Percentiles rank a stretch among this genome's conserved stretches.
phyloP scores from a whole-genome alignment of 1,140 invertebrate genomes.

The Zaprionus ornatus region DNA sequence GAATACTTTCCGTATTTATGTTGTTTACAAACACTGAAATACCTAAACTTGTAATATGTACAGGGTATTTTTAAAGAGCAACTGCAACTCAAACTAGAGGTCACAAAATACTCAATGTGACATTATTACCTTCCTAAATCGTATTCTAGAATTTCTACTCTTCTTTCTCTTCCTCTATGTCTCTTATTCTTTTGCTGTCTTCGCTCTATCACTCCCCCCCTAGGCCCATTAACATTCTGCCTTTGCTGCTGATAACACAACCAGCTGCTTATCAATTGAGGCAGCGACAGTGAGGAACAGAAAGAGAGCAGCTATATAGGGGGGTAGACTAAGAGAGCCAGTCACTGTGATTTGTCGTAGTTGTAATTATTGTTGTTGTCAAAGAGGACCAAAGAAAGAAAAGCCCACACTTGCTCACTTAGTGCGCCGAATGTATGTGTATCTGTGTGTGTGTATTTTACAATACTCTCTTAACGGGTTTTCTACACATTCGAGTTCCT shows the following conservation, averaged over 20 bases:
- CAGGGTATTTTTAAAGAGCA: too few species aligned
- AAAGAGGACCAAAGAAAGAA: constrained; percentile 29
- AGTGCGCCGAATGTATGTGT: background rate
- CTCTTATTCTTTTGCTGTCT: constrained; percentile 2
- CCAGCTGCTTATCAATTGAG: constrained; percentile 40
- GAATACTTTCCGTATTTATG: too few species aligned
- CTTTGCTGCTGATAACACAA: constrained; percentile 38
- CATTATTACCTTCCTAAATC: background rate
- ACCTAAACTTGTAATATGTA: too few species aligned
- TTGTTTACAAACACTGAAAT: too few species aligned
- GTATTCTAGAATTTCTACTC: background rate
- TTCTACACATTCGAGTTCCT: constrained; percentile 12
- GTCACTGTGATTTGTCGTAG: constrained; percentile 23
- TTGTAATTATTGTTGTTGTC: constrained; percentile 16
- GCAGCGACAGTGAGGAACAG: background rate
- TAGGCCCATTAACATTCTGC: background rate
- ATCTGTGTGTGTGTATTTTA: background rate
- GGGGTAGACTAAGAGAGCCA: constrained; percentile 5
- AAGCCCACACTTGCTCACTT: constrained; percentile 11
- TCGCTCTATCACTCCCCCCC: constrained; percentile 9
- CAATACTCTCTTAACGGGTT: constrained; percentile 30
- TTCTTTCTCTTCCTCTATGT: background rate
- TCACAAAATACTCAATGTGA: too few species aligned
- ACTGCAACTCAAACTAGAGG: too few species aligned
- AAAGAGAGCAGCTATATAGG: constrained; percentile 10